A percentile compares a stretch with the other conserved stretches of the same genome.
These are phyloP conservation scores for Brachionus paranguensis DNA, from an alignment of 1,140 invertebrate genomes.

Conservation along the genomic window DNA sequence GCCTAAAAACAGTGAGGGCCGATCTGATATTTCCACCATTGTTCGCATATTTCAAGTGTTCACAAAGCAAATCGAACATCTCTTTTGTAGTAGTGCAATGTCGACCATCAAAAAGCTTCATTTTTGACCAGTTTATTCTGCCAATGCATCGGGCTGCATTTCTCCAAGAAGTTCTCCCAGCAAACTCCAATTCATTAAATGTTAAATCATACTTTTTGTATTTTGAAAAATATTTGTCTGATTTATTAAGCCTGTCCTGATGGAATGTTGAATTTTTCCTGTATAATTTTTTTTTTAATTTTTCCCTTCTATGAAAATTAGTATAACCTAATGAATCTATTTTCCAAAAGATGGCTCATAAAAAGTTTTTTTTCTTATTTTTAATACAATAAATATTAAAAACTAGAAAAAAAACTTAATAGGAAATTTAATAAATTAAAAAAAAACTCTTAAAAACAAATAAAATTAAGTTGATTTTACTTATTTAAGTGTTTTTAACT, in stretches of 20 bases:
- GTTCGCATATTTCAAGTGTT: conserved; percentile 91
- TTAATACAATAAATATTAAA: too few relatives aligned
- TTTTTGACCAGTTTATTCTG: conserved; percentile 88
- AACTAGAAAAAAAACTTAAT: too few relatives aligned
- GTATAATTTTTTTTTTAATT: conserved; percentile 35
- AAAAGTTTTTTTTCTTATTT: too few relatives aligned
- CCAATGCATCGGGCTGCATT: conserved; percentile 87
- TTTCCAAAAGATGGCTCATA: too few relatives aligned
- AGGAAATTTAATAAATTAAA: too few relatives aligned
- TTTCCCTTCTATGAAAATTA: background rate
- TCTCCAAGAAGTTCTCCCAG: conserved; percentile 85
- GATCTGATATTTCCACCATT: conserved; percentile 94
- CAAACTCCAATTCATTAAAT: conserved; percentile 82
- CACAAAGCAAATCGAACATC: conserved; percentile 91
- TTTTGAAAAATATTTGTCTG: conserved; percentile 62
- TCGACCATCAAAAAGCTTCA: conserved; percentile 65
- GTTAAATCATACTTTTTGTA: conserved; percentile 74
- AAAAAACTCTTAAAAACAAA: too few relatives aligned
- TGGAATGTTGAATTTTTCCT: conserved; percentile 55
- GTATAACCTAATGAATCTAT: too few relatives aligned
- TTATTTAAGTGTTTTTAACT: background rate
- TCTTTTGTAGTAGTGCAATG: conserved; percentile 40
- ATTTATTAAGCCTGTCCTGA: conserved; percentile 66
- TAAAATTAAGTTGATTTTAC: too few relatives aligned
- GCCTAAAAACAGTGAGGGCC: conserved; percentile 86